A percentile compares a stretch with the other conserved stretches of the same genome.
Conservation (phyloP, 2,113 vertebrate species). For the Antidorcas marsupialis region DNA sequence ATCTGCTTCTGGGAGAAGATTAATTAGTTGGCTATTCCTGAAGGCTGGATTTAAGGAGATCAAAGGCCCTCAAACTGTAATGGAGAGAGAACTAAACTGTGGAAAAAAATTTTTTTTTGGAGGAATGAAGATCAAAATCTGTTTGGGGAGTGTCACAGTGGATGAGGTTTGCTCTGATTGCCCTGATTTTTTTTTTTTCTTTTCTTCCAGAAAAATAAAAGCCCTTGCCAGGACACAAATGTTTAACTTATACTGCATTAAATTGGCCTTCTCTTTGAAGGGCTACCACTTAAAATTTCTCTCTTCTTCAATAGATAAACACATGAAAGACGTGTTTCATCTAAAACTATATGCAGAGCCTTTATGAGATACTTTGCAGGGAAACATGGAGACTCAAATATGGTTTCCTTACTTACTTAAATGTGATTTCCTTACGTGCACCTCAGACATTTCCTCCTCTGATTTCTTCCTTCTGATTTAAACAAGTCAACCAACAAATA, state of each 20-base stretch:
- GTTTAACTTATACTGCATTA: constrained; percentile 20
- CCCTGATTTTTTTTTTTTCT: not conserved
- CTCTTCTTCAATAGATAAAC: not conserved
- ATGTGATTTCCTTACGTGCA: not conserved
- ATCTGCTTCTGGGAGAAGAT: constrained; percentile 51
- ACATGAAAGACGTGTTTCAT: not conserved
- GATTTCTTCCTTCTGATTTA: not conserved
- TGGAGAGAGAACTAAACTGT: not conserved
- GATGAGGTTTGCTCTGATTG: not conserved
- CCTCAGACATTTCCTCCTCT: not conserved
- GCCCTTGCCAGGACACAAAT: constrained; percentile 6
- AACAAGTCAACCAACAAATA: not conserved
- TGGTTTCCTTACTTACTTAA: not conserved
- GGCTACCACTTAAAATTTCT: not conserved
- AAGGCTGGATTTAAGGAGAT: constrained; percentile 33
- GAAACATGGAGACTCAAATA: not conserved
- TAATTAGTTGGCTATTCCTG: constrained; percentile 59
- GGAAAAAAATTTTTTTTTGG: constrained; percentile 4
- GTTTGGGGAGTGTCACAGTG: not conserved
- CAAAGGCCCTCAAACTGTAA: constrained; percentile 13
- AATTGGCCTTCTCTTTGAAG: constrained; percentile 15
- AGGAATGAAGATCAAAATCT: not conserved
- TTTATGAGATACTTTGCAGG: not conserved
- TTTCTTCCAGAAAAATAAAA: constrained; percentile 15
- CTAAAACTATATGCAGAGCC: not conserved